Evolutionary conservation across 2,888 invertebrate genomes (phyloP).

Genomic region (Stramonita haemastoma): DNA sequence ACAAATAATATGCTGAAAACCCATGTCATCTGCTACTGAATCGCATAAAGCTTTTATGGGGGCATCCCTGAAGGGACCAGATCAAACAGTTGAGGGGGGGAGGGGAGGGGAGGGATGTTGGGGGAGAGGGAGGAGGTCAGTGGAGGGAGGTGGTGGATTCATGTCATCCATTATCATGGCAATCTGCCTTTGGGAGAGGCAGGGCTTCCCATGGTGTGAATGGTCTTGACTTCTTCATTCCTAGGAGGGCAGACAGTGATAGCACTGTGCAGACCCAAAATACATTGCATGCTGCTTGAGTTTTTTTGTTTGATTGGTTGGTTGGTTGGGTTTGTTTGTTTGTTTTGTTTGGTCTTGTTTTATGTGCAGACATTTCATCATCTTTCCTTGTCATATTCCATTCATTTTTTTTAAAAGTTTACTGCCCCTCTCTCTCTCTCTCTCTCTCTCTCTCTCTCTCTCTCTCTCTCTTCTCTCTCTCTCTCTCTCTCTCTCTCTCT

Average conservation of each 20-base stretch:
- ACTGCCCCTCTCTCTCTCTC: too few species aligned
- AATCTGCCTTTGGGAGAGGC: neutral
- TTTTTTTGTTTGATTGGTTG: neutral
- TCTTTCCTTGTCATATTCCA: too few species aligned
- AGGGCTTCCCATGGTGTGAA: too few species aligned
- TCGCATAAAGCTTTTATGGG: slow-evolving; percentile 30
- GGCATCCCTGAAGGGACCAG: slow-evolving; percentile 9
- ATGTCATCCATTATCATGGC: neutral
- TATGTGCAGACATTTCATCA: too few species aligned
- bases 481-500: too few species aligned
- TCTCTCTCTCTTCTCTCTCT: too few species aligned
- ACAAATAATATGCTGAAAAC: neutral
- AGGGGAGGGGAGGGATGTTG: neutral
- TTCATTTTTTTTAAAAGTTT: too few species aligned
- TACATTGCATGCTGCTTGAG: neutral
- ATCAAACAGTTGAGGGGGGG: neutral
- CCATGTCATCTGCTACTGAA: slow-evolving; percentile 28
- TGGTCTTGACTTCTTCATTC: neutral
- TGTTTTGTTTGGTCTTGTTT: too few species aligned
- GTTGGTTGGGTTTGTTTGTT: too few species aligned
- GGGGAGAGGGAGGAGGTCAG: neutral
- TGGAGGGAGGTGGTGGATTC: neutral
- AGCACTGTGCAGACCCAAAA: too few species aligned
- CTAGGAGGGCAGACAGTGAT: neutral
- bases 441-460: too few species aligned